phyloP scores from a whole-genome alignment of 2,113 vertebrate genomes.

The Etheostoma cragini region DNA sequence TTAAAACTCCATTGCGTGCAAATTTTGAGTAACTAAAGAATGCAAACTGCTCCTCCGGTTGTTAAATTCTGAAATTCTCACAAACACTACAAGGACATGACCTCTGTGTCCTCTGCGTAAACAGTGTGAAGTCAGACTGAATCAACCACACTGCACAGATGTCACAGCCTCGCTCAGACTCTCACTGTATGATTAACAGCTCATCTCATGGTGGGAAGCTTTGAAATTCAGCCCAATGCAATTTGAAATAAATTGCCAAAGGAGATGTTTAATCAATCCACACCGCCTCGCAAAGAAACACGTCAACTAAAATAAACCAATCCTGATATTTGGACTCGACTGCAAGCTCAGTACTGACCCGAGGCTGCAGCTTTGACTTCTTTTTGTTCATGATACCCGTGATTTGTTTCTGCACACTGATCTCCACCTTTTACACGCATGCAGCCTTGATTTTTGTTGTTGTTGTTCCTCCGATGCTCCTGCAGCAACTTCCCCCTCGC shows the following conservation, averaged over 20 bases:
- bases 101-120: not conserved
- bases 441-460: slow-evolving; percentile 5
- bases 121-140: not conserved
- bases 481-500: not conserved
- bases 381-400: not conserved
- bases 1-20: not conserved
- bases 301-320: not conserved
- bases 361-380: not conserved
- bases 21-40: not conserved
- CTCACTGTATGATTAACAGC: not conserved
- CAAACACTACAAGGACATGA: not conserved
- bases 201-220: not conserved
- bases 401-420: not conserved
- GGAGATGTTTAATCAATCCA: not conserved
- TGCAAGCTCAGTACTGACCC: not conserved
- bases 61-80: not conserved
- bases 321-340: not conserved
- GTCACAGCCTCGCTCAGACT: not conserved
- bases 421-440: not conserved
- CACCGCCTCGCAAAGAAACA: not conserved
- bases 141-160: not conserved
- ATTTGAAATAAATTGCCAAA: not conserved
- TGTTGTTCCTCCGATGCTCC: not conserved
- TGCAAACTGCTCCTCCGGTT: too few relatives aligned
- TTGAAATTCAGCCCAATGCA: not conserved